Evolutionary conservation across 1,140 invertebrate genomes (phyloP).

Genomic region (Ephestia elutella): DNA sequence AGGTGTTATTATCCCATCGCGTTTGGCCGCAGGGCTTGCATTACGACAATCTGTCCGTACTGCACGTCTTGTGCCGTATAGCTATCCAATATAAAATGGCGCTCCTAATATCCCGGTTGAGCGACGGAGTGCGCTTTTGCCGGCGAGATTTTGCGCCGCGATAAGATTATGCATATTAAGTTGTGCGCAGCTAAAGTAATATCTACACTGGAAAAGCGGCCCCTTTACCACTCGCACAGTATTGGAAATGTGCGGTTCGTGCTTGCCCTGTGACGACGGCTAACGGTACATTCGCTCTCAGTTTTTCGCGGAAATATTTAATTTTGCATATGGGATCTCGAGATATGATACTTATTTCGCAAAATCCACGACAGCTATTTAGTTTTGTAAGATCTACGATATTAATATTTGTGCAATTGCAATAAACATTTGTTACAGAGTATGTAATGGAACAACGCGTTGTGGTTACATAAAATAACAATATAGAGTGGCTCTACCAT

Average conservation of each 20-base stretch:
- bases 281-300: slow-evolving; percentile 28
- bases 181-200: slow-evolving; percentile 67
- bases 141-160: slow-evolving; percentile 63
- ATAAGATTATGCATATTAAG: slow-evolving; percentile 75
- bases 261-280: slow-evolving; percentile 23
- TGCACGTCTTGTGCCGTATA: slow-evolving; percentile 70
- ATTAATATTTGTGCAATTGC: not conserved
- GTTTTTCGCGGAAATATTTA: slow-evolving; percentile 27
- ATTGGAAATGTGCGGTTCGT: slow-evolving; percentile 43
- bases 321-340: slow-evolving; percentile 23
- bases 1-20: slow-evolving; percentile 76
- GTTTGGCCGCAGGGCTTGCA: slow-evolving; percentile 71
- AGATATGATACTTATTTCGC: not conserved
- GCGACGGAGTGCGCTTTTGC: slow-evolving; percentile 62
- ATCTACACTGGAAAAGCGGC: slow-evolving; percentile 63
- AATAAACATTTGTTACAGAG: not conserved
- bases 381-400: not conserved
- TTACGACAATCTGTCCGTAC: slow-evolving; percentile 74
- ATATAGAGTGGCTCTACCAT: slow-evolving; percentile 17
- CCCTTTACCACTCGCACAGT: slow-evolving; percentile 28
- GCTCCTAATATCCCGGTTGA: slow-evolving; percentile 70
- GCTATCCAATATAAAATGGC: slow-evolving; percentile 73
- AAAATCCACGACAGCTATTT: not conserved
- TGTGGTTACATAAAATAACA: slow-evolving; percentile 18
- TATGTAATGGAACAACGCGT: not conserved